Conservation (phyloP, 2,888 invertebrate genomes). For the Gortyna flavago region DNA sequence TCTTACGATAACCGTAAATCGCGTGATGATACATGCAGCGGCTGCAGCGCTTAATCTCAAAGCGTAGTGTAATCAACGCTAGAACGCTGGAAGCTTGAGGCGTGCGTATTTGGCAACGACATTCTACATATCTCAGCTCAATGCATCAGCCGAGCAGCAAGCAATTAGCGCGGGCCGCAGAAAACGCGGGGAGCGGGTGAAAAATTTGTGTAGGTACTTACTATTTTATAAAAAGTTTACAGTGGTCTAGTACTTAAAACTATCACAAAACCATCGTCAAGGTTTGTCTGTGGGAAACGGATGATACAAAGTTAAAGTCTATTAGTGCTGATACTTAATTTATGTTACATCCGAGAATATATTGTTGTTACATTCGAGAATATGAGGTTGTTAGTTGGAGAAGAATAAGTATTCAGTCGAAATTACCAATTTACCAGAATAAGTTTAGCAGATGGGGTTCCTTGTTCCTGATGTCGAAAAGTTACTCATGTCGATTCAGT, state of each 20-base stretch:
- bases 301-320: neutral
- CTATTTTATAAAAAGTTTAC: neutral
- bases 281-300: neutral
- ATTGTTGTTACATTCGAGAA: no score
- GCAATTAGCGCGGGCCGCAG: conserved; percentile 59
- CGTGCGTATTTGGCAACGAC: conserved; percentile 63
- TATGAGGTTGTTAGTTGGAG: neutral
- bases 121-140: conserved; percentile 50
- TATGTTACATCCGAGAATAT: neutral
- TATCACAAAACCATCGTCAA: no score
- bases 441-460: neutral
- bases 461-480: no score
- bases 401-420: neutral
- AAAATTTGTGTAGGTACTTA: neutral
- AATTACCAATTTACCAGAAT: neutral
- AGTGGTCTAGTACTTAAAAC: neutral
- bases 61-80: conserved; percentile 62
- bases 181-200: conserved; percentile 35
- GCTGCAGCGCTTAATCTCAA: conserved; percentile 52
- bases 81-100: conserved; percentile 53
- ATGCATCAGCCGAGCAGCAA: conserved; percentile 58
- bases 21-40: conserved; percentile 45
- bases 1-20: conserved; percentile 42
- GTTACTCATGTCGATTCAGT: no score
- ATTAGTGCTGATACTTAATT: neutral